phyloP scores from a whole-genome alignment of 1,140 invertebrate genomes.

The Hylaeus anthracinus region DNA sequence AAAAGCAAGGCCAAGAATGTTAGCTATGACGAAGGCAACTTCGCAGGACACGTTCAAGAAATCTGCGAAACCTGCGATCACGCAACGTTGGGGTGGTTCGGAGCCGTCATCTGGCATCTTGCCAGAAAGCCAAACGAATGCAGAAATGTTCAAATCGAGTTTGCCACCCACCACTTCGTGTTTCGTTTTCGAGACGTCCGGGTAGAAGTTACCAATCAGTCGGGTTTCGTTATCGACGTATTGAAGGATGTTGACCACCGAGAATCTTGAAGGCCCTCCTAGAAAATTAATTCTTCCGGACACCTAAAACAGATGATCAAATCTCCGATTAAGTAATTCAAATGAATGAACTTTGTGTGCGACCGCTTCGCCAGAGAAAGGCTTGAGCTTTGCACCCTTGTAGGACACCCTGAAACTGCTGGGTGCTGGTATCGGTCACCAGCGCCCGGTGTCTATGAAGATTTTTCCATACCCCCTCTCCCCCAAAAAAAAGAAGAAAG shows the following conservation, averaged over 20 bases:
- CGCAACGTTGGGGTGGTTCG: constrained; percentile 82
- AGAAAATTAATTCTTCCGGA: constrained; percentile 88
- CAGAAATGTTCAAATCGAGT: constrained; percentile 81
- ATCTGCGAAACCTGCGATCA: constrained; percentile 84
- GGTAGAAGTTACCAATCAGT: constrained; percentile 85
- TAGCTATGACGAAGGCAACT: constrained; percentile 86
- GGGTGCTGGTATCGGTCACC: too few relatives aligned
- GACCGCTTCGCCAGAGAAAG: too few relatives aligned
- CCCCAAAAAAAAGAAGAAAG: too few relatives aligned
- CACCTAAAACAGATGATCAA: constrained; percentile 75
- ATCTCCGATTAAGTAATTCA: not conserved
- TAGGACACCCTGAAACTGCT: too few relatives aligned
- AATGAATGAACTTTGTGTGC: too few relatives aligned
- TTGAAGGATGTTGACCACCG: constrained; percentile 87
- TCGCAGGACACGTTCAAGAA: constrained; percentile 87
- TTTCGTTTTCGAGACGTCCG: constrained; percentile 78
- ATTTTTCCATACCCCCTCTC: too few relatives aligned
- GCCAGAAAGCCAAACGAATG: constrained; percentile 85
- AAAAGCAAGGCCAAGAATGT: constrained; percentile 85
- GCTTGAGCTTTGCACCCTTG: too few relatives aligned
- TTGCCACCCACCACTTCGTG: constrained; percentile 76
- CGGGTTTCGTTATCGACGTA: constrained; percentile 82
- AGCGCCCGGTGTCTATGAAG: too few relatives aligned
- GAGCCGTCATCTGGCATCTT: constrained; percentile 87
- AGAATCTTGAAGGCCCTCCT: constrained; percentile 85